phyloP scores from a whole-genome alignment of 1,140 invertebrate genomes.

The Drosophila prosaltans region DNA sequence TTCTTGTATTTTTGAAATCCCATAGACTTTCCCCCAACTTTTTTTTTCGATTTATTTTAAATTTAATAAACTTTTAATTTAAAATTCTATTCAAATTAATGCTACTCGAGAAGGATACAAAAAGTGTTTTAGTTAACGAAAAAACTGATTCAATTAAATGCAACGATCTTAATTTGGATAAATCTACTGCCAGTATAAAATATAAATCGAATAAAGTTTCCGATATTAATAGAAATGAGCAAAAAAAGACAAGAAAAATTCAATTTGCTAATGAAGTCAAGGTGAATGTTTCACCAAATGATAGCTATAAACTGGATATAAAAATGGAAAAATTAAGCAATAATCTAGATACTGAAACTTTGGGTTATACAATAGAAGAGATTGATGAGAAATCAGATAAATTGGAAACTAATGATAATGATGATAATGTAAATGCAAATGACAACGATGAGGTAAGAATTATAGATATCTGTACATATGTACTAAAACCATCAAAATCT shows the following conservation, averaged over 20 bases:
- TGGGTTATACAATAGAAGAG: conserved; percentile 55
- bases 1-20: too few relatives aligned
- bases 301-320: conserved; percentile 35
- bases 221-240: conserved; percentile 46
- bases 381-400: conserved; percentile 34
- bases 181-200: conserved; percentile 44
- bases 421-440: not conserved
- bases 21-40: too few relatives aligned
- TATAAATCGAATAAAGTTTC: conserved; percentile 69
- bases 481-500: conserved; percentile 10
- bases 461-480: not conserved
- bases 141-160: conserved; percentile 35
- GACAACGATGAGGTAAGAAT: conserved; percentile 47
- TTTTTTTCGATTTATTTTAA: too few relatives aligned
- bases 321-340: conserved; percentile 18
- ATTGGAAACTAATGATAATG: not conserved
- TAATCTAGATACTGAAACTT: conserved; percentile 26
- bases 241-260: conserved; percentile 36
- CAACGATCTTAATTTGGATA: conserved; percentile 30
- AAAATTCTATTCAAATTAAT: conserved; percentile 27
- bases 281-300: conserved; percentile 42
- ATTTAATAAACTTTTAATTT: not conserved
- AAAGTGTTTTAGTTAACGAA: conserved; percentile 36
- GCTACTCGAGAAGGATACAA: conserved; percentile 56
- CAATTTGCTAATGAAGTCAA: conserved; percentile 42